Evolutionary conservation across 2,888 invertebrate species (phyloP).

Genomic region (Andrena fulva): DNA sequence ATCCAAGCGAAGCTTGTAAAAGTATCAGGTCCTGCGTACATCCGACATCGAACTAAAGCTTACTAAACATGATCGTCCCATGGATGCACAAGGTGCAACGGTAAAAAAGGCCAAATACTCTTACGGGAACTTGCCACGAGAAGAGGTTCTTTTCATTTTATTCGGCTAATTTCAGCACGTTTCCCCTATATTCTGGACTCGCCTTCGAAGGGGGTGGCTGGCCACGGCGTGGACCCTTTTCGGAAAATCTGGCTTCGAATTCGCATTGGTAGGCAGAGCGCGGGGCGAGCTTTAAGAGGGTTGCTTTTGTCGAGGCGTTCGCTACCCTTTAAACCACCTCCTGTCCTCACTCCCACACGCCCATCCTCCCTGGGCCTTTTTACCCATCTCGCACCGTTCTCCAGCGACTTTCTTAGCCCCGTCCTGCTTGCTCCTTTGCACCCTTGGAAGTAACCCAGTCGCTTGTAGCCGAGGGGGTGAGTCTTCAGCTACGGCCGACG

Average conservation of each 20-base stretch:
- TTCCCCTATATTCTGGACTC: background rate
- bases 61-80: too few relatives aligned
- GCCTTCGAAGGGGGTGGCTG: background rate
- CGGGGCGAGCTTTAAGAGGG: constrained; percentile 80
- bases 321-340: constrained; percentile 81
- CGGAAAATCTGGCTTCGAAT: constrained; percentile 61
- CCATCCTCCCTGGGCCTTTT: constrained; percentile 50
- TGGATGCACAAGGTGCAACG: too few relatives aligned
- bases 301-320: constrained; percentile 80
- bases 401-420: constrained; percentile 56
- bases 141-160: constrained; percentile 17
- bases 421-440: constrained; percentile 66
- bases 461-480: constrained; percentile 41
- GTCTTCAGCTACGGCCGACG: constrained; percentile 64
- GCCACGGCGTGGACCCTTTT: constrained; percentile 29
- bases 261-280: constrained; percentile 81
- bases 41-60: background rate
- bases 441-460: constrained; percentile 64
- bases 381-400: constrained; percentile 69
- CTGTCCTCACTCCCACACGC: constrained; percentile 63
- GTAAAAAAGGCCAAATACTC: background rate
- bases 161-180: constrained; percentile 30
- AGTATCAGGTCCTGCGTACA: background rate
- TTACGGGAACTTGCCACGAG: background rate
- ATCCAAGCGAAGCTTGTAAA: constrained; percentile 9